phyloP scores from a whole-genome alignment of 2,888 invertebrate genomes.

The Hirtodrosophila cameraria region DNA sequence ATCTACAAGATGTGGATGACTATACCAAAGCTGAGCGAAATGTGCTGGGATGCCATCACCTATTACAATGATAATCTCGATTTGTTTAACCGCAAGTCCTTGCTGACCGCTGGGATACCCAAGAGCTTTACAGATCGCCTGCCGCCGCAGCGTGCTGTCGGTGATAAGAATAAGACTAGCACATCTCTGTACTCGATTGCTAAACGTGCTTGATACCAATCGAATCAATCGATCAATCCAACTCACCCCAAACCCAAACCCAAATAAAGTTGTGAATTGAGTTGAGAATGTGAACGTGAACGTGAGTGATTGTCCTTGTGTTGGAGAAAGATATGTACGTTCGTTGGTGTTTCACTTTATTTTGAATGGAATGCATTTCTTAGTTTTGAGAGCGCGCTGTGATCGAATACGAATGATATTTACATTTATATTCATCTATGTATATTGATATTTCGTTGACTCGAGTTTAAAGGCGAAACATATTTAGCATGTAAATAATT shows the following conservation, averaged over 20 bases:
- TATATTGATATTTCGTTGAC: slow-evolving; percentile 69
- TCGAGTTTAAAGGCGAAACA: slow-evolving; percentile 49
- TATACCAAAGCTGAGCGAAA: slow-evolving; percentile 93
- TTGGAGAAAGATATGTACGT: slow-evolving; percentile 24
- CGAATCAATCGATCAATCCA: slow-evolving; percentile 47
- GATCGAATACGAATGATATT: slow-evolving; percentile 73
- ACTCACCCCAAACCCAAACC: slow-evolving; percentile 22
- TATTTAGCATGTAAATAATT: slow-evolving; percentile 70
- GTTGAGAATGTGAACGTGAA: slow-evolving; percentile 43
- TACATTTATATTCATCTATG: slow-evolving; percentile 65
- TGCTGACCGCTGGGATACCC: slow-evolving; percentile 89
- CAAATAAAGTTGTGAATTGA: slow-evolving; percentile 50
- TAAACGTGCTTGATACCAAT: slow-evolving; percentile 61
- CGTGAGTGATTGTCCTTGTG: slow-evolving; percentile 42
- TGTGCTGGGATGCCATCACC: slow-evolving; percentile 93
- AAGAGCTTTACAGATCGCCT: slow-evolving; percentile 88
- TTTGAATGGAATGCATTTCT: slow-evolving; percentile 12
- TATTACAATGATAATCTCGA: slow-evolving; percentile 87
- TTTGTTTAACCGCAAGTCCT: slow-evolving; percentile 78
- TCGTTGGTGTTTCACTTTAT: slow-evolving; percentile 13
- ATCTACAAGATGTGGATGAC: slow-evolving; percentile 93
- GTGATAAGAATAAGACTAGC: slow-evolving; percentile 24
- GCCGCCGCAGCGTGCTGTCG: slow-evolving; percentile 41
- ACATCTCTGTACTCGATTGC: slow-evolving; percentile 52
- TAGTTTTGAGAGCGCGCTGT: slow-evolving; percentile 73